phyloP scores from a whole-genome alignment of 2,797 vertebrate genomes.

The Morelia viridis region DNA sequence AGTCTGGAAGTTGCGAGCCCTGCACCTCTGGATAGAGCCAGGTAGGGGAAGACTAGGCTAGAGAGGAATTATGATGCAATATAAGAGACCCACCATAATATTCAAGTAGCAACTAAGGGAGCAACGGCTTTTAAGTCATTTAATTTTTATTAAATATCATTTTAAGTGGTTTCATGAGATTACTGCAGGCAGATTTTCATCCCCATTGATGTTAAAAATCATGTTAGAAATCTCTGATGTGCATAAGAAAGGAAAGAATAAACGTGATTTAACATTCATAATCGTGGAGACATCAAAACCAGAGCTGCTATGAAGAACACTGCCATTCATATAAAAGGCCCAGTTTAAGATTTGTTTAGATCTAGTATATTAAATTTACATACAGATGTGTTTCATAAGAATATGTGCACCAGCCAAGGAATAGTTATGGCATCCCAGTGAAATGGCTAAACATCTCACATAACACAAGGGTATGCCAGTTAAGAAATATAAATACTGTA shows the following conservation, averaged over 20 bases:
- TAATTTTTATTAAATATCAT: not conserved
- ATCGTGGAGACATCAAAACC: conserved; percentile 13
- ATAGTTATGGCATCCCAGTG: conserved; percentile 41
- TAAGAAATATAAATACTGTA: conserved; percentile 42
- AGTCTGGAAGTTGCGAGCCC: not conserved
- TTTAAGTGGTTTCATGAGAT: not conserved
- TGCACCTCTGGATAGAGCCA: not conserved
- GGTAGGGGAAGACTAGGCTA: not conserved
- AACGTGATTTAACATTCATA: conserved; percentile 9
- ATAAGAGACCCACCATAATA: not conserved
- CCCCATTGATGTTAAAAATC: not conserved
- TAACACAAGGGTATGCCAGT: conserved; percentile 29
- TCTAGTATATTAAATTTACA: conserved; percentile 16
- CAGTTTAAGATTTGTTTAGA: conserved; percentile 10
- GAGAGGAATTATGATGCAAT: not conserved
- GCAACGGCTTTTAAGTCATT: not conserved
- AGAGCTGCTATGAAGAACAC: conserved; percentile 14
- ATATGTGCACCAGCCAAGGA: conserved; percentile 18
- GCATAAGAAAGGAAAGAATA: not conserved
- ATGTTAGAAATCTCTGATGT: not conserved
- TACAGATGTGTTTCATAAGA: conserved; percentile 24
- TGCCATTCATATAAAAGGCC: conserved; percentile 11
- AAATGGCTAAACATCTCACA: conserved; percentile 33
- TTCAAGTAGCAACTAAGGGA: not conserved
- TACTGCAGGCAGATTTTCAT: not conserved